Evolutionary conservation across 2,797 vertebrate genomes (phyloP).

Genomic region (Thunnus albacares): DNA sequence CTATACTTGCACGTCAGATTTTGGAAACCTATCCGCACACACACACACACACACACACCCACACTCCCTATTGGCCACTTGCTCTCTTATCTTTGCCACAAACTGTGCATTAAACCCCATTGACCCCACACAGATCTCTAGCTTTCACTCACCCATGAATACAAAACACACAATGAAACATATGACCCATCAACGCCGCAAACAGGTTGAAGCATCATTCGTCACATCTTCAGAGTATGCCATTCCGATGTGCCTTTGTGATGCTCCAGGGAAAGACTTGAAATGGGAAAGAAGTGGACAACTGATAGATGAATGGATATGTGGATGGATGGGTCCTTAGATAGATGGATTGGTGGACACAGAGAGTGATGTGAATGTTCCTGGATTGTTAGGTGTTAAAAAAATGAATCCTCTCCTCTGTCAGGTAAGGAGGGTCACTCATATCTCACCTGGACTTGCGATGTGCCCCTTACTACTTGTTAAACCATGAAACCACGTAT

Average conservation of each 20-base stretch:
- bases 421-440: slow-evolving; percentile 14
- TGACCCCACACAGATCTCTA: slow-evolving; percentile 12
- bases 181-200: slow-evolving; percentile 24
- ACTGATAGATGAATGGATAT: slow-evolving; percentile 31
- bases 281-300: slow-evolving; percentile 19
- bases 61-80: neutral
- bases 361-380: slow-evolving; percentile 23
- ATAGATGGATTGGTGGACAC: slow-evolving; percentile 29
- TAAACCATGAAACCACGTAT: slow-evolving; percentile 5
- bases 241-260: neutral
- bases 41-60: neutral
- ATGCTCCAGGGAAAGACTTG: slow-evolving; percentile 19
- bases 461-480: neutral
- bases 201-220: slow-evolving; percentile 17
- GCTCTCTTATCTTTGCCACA: neutral
- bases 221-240: slow-evolving; percentile 15
- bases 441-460: slow-evolving; percentile 1
- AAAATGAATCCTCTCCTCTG: slow-evolving; percentile 30
- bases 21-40: slow-evolving; percentile 33
- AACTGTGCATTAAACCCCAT: slow-evolving; percentile 34
- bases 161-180: slow-evolving; percentile 33
- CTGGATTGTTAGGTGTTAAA: neutral
- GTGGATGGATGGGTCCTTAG: slow-evolving; percentile 22
- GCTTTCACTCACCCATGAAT: slow-evolving; percentile 40
- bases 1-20: slow-evolving; percentile 17